These are phyloP conservation scores for Spilarctia lutea DNA, from an alignment of 2,888 invertebrate genomes.

Conservation along the genomic window DNA sequence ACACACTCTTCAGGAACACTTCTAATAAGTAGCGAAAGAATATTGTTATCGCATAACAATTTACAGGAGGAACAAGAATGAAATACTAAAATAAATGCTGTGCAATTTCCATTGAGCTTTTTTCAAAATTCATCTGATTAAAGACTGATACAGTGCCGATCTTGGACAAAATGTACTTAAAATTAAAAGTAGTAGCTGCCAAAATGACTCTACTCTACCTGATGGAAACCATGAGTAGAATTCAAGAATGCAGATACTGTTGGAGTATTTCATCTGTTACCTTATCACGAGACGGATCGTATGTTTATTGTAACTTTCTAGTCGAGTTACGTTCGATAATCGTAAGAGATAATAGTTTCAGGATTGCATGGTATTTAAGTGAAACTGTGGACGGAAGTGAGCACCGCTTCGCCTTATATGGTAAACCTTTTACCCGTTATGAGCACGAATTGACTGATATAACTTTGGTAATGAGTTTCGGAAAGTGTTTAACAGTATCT, in stretches of 20 bases:
- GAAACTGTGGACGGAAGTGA: conserved; percentile 8
- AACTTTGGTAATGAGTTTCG: background rate
- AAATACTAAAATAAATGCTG: too few relatives aligned
- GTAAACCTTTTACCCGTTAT: conserved; percentile 7
- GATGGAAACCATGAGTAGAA: too few relatives aligned
- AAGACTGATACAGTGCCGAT: background rate
- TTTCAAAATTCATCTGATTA: background rate
- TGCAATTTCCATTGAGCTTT: background rate
- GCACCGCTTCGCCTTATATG: background rate
- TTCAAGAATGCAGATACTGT: background rate
- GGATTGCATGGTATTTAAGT: conserved; percentile 7
- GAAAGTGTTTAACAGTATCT: background rate
- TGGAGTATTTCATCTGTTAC: background rate
- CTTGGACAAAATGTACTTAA: background rate
- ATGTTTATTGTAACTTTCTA: conserved; percentile 1
- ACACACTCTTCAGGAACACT: background rate
- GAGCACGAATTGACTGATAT: background rate
- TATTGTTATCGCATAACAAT: background rate
- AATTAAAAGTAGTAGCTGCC: too few relatives aligned
- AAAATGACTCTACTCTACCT: too few relatives aligned
- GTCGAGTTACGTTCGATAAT: conserved; percentile 3
- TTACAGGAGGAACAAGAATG: background rate
- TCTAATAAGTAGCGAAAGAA: background rate
- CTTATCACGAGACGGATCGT: background rate
- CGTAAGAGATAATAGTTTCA: conserved; percentile 5